Evolutionary conservation across 2,888 invertebrate genomes (phyloP), one percentile per base, ranked within the genome.

Genomic region (Sphaerophoria rueppellii): DNA sequence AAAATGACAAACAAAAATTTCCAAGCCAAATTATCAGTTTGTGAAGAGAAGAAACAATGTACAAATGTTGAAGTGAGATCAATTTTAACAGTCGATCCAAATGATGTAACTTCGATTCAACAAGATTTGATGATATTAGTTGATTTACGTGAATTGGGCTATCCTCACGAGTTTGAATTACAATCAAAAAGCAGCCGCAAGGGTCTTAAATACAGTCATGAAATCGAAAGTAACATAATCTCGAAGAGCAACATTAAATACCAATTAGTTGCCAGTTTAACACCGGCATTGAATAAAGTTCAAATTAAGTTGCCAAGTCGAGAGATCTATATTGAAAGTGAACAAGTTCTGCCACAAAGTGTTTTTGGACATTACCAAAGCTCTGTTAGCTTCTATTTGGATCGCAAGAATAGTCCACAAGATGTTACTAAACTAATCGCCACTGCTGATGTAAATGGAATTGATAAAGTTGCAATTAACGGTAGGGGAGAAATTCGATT

Each of bases 41-140:
- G 96, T 90, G 96, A 96, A 87, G 95, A 95, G 89, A 95, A 95
- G 92, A 95, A 95, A 81, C 95, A 96, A 87, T 96, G 96, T 89
- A 95, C 95, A 0, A 94, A 95, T 88, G 93, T 95, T 32, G 96
- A 96, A 88, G 60, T 91, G 0, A 89, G 89, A 37, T 91, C 92
- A 0, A 87, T 89, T 4, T 71, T 89, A 0, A 87, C 78, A 0
- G 58, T 88, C 2, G 89, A 90, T 63, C 87, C 88, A 4, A 86
- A 89, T 16, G 87, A 89, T 58, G 76, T 89, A 0, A 88, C 89
- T 34, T 91, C 93, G 12, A 91, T 94, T 78, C 93, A 94, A 86
- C 95, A 96, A 89, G 93, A 94, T 16, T 89, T 95, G 12, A 94
- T 94, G 88, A 92, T 95, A 0, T 93, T 94, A 55, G 92, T 96